Base-by-base conservation (phyloP, 2,888 invertebrate genomes). In the Andrena marginata region DNA sequence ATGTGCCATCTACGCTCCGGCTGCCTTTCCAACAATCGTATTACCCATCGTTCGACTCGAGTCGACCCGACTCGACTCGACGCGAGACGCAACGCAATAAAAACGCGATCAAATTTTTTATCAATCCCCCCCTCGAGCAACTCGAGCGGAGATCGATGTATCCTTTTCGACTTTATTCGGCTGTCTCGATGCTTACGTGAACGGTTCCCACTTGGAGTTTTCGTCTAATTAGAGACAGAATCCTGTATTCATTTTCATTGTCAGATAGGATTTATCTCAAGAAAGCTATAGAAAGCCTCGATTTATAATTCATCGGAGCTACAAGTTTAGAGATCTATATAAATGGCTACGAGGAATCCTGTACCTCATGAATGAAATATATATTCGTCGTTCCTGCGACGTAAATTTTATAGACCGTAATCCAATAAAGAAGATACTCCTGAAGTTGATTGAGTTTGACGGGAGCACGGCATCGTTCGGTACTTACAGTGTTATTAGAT, bases 401-500 rank as follows among this genome's bases (percentile, higher is more conserved):
- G 42, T 16, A 16, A 42, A 23, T 13, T 8, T 26, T 56, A 23
- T 26, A 26, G 10, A 10, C 3, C 23, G 10, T 26, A 56, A 13
- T 56, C 26, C 10, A 56, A 42, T 26, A n/a, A 8, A n/a, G 0
- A n/a, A 8, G 10, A 42, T 49, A 67, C 59, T 42, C 29, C 29
- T 2, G 56, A 56, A 56, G 56, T 8, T 56, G 56, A 26, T 35
- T 6, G 35, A 69, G 7, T 54, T 8, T 49, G 13, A 29, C 31
- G 49, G 20, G 49, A 10, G 10, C 42, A 16, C 63, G 23, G 7
- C 8, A 16, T 8, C 35, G 16, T 63, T 62, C 63, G 2, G 42
- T 63, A 54, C 82, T 82, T 72, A 64, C 20, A 20, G 13, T 13
- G 89, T 91, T 91, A 91, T 92, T 91, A 91, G 91, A 92, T 92